Percentiles rank a stretch among this genome's conserved stretches.
Conservation (phyloP, 2,797 vertebrate species). For the Pipistrellus pygmaeus region DNA sequence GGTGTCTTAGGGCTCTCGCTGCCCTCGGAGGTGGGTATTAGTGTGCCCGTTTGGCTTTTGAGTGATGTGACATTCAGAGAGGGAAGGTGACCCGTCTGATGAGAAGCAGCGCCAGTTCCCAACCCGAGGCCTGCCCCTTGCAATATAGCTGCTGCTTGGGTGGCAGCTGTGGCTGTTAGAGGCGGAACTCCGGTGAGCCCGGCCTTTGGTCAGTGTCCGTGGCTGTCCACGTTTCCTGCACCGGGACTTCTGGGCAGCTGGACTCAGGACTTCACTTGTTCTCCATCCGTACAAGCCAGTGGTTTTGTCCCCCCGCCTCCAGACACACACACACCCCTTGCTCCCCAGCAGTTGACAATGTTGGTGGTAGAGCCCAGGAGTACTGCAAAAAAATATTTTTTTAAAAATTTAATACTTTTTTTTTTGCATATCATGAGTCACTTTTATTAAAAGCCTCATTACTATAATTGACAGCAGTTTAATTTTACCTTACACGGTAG, state of each 20-base stretch:
- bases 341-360: background rate
- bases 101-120: background rate
- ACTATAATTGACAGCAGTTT: slow-evolving; percentile 98
- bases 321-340: too few species aligned
- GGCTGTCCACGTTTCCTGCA: background rate
- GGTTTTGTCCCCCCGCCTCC: background rate
- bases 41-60: background rate
- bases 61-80: background rate
- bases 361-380: background rate
- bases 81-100: background rate
- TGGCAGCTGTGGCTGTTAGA: background rate
- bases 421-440: slow-evolving; percentile 98
- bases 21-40: background rate
- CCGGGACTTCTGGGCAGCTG: background rate
- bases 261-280: background rate
- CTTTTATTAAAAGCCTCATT: slow-evolving; percentile 99
- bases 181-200: too few species aligned
- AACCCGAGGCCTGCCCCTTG: background rate
- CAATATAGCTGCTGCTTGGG: background rate
- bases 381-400: background rate
- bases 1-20: background rate
- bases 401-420: slow-evolving; percentile 39
- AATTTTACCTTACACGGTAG: slow-evolving; percentile 99
- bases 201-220: background rate
- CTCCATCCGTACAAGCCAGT: background rate